phyloP scores from a whole-genome alignment of 2,113 vertebrate species.

The Laticauda colubrina region DNA sequence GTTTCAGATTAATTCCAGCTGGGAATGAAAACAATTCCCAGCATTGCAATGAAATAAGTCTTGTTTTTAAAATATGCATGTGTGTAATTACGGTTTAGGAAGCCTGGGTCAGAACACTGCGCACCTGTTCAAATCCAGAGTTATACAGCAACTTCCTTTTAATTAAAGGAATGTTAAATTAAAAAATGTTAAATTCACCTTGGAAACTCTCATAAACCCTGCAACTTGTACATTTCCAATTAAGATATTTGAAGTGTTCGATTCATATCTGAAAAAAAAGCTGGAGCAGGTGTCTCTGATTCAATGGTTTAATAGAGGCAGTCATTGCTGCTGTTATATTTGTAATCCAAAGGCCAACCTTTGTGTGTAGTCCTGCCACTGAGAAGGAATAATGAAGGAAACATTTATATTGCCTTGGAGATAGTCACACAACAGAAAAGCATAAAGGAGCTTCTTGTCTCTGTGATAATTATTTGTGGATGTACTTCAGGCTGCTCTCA shows the following conservation, averaged over 20 bases:
- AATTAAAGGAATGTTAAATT: too few species aligned
- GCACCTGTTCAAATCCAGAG: neutral
- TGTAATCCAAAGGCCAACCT: slow-evolving; percentile 45
- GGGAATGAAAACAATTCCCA: too few species aligned
- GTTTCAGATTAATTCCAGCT: too few species aligned
- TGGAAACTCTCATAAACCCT: slow-evolving; percentile 30
- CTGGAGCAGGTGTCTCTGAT: slow-evolving; percentile 5
- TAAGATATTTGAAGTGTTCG: slow-evolving; percentile 12
- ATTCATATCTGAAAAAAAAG: slow-evolving; percentile 38
- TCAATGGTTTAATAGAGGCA: slow-evolving; percentile 32
- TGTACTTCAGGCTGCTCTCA: neutral
- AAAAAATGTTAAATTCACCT: neutral
- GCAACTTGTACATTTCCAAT: slow-evolving; percentile 26
- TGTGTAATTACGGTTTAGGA: too few species aligned
- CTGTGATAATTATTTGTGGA: slow-evolving; percentile 53
- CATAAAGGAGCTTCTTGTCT: slow-evolving; percentile 45
- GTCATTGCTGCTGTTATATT: neutral
- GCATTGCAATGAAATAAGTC: too few species aligned
- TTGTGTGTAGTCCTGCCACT: slow-evolving; percentile 41
- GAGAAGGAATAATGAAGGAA: slow-evolving; percentile 56
- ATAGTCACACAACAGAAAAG: slow-evolving; percentile 41
- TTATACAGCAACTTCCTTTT: neutral
- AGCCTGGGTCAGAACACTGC: neutral
- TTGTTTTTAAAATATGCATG: too few species aligned
- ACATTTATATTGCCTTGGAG: slow-evolving; percentile 49